Base-by-base conservation (phyloP, 2,797 vertebrate genomes). In the Sternarchorhynchus goeldii region DNA sequence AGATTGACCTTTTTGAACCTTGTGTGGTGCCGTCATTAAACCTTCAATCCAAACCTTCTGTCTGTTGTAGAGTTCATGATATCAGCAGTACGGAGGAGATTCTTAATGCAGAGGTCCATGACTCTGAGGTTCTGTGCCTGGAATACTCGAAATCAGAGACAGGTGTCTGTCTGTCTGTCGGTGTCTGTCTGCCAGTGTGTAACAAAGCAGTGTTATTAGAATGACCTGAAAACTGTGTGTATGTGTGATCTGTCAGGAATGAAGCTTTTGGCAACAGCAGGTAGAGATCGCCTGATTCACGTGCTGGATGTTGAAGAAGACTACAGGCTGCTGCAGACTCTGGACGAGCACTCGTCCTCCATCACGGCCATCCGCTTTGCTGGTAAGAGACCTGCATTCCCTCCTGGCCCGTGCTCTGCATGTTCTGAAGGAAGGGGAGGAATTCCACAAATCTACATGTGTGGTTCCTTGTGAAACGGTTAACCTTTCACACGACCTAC, bases 341-440 rank as follows among this genome's bases (percentile, higher is more conserved):
- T 99, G 70, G 96, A 99, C 1, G 95, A 99, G 65, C 97, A 99
- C 89, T 98, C 96, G 10, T 97, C 97, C 71, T 96, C 95, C 77
- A 95, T 99, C 90, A 97, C 96, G 67, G 95, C 97, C 57, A 94
- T 99, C 73, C 95, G 95, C 78, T 98, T 99, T 87, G 95, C 97
- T 84, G 95, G 97, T 99, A 91, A 91, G 88, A 56, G 75, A 16
- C 8, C 41, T 16, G 25, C 74, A 53, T 87, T 86, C 86, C 86
- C 10, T 6, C 75, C 72, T 32, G 17, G 6, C 84, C 74, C 69
- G 3, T 71, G 1, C 4, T 64, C 6, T 36, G 17, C 16, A 34
- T 18, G 6, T 18, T 64, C 14, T 62, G 29, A 62, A 25, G 45
- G 45, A 3, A 14, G 45, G 12, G 3, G 34, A 36, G 34, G 6